phyloP scores from a whole-genome alignment of 2,888 invertebrate species.

The Drosophila limbata region DNA sequence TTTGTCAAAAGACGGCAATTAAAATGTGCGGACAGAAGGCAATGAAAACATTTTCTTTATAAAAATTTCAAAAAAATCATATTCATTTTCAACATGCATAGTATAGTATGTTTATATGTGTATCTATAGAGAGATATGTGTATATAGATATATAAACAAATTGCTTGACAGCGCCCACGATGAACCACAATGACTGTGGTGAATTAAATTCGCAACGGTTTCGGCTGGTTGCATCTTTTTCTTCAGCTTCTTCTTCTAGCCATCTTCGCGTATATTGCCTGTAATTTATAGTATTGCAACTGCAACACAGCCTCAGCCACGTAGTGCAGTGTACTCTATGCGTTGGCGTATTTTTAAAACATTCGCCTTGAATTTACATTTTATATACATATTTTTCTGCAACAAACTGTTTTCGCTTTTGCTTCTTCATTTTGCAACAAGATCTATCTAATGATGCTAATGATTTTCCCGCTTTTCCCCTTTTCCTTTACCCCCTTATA shows the following conservation, averaged over 20 bases:
- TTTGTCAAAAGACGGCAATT: slow-evolving; percentile 61
- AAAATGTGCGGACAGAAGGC: slow-evolving; percentile 32
- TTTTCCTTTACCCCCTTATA: not conserved
- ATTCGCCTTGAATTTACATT: slow-evolving; percentile 67
- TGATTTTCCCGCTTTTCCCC: slow-evolving; percentile 3
- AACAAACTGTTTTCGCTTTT: slow-evolving; percentile 7
- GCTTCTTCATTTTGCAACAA: slow-evolving; percentile 35
- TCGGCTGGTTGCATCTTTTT: slow-evolving; percentile 63
- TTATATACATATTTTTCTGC: slow-evolving; percentile 16
- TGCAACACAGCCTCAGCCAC: slow-evolving; percentile 8
- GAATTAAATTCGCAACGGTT: slow-evolving; percentile 67
- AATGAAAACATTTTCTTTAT: slow-evolving; percentile 60
- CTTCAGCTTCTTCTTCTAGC: not conserved
- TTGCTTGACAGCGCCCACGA: slow-evolving; percentile 70
- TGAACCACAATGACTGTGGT: slow-evolving; percentile 60
- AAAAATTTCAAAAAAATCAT: slow-evolving; percentile 43
- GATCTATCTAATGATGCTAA: slow-evolving; percentile 40
- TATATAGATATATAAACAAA: slow-evolving; percentile 64
- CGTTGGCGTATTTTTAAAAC: slow-evolving; percentile 71
- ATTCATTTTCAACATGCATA: slow-evolving; percentile 27
- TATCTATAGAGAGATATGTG: slow-evolving; percentile 7
- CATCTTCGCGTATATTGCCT: slow-evolving; percentile 33
- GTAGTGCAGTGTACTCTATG: slow-evolving; percentile 37
- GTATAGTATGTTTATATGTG: slow-evolving; percentile 3
- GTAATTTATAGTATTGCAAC: slow-evolving; percentile 65